Conservation (phyloP, 2,888 invertebrate species). For the Luperina nickerlii region DNA sequence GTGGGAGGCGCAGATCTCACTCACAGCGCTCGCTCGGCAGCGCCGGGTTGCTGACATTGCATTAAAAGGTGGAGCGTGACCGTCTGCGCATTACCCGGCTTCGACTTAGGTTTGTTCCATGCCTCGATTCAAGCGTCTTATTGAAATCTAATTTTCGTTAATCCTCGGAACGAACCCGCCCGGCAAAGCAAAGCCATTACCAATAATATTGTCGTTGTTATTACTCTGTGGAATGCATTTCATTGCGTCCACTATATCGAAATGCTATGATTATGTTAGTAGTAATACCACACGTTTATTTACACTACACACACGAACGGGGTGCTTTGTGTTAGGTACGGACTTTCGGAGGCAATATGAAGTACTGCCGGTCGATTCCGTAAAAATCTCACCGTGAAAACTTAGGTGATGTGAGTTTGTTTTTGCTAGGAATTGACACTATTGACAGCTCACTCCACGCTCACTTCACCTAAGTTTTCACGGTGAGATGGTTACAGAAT, state of each 20-base stretch:
- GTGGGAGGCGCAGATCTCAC: conserved; percentile 52
- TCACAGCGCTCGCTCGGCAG: conserved; percentile 52
- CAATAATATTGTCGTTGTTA: conserved; percentile 82
- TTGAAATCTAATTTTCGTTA: conserved; percentile 90
- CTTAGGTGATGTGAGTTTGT: too few species aligned
- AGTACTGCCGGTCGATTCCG: too few species aligned
- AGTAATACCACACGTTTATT: conserved; percentile 8
- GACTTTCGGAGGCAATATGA: conserved; percentile 5
- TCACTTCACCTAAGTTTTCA: too few species aligned
- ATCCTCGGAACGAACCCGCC: conserved; percentile 83
- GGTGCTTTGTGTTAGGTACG: conserved; percentile 20
- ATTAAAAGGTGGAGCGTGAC: conserved; percentile 86
- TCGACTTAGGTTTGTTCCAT: conserved; percentile 84
- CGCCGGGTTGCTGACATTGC: conserved; percentile 80
- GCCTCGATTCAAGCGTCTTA: conserved; percentile 87
- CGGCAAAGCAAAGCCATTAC: conserved; percentile 76
- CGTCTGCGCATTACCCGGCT: conserved; percentile 84
- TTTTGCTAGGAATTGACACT: too few species aligned
- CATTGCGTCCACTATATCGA: conserved; percentile 65
- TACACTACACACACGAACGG: background rate
- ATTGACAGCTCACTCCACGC: too few species aligned
- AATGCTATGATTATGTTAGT: conserved; percentile 66
- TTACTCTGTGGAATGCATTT: conserved; percentile 75
- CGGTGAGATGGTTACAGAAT: too few species aligned
- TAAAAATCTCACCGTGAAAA: too few species aligned